These are phyloP conservation scores for Scotopteryx bipunctaria DNA, from an alignment of 2,888 invertebrate genomes.

Conservation along the genomic window DNA sequence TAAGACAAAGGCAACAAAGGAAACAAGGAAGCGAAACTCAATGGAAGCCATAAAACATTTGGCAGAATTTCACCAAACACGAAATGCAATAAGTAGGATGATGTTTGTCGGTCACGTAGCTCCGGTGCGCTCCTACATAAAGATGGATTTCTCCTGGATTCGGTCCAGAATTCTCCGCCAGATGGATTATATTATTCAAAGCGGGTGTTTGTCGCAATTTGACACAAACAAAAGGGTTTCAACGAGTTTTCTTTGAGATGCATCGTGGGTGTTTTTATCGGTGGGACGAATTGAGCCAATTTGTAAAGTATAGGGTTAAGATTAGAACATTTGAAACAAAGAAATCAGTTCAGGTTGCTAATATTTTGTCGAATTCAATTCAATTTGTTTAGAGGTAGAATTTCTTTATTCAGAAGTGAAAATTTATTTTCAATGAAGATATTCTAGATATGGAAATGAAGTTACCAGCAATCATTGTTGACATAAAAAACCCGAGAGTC, in stretches of 20 bases:
- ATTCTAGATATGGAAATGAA: too few relatives aligned
- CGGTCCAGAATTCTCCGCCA: constrained; percentile 42
- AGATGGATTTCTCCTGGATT: constrained; percentile 50
- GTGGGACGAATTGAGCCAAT: constrained; percentile 10
- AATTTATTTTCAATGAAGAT: too few relatives aligned
- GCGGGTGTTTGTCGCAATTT: constrained; percentile 40
- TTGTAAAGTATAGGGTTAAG: not conserved
- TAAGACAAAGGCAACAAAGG: not conserved
- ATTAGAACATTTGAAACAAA: not conserved
- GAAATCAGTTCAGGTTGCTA: too few relatives aligned
- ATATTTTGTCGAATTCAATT: too few relatives aligned
- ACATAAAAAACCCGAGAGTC: too few relatives aligned
- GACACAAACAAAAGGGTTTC: constrained; percentile 44
- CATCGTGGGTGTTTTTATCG: constrained; percentile 17
- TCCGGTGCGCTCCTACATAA: constrained; percentile 41
- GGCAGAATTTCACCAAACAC: constrained; percentile 29
- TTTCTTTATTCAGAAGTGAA: too few relatives aligned
- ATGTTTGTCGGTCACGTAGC: constrained; percentile 46
- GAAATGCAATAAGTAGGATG: constrained; percentile 35
- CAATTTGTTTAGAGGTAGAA: too few relatives aligned
- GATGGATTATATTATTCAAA: constrained; percentile 55
- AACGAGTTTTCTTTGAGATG: constrained; percentile 30
- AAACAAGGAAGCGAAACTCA: constrained; percentile 10
- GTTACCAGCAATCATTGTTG: too few relatives aligned
- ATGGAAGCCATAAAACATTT: constrained; percentile 31